Base-by-base conservation (phyloP, 2,113 vertebrate species). In the Hymenochirus boettgeri region DNA sequence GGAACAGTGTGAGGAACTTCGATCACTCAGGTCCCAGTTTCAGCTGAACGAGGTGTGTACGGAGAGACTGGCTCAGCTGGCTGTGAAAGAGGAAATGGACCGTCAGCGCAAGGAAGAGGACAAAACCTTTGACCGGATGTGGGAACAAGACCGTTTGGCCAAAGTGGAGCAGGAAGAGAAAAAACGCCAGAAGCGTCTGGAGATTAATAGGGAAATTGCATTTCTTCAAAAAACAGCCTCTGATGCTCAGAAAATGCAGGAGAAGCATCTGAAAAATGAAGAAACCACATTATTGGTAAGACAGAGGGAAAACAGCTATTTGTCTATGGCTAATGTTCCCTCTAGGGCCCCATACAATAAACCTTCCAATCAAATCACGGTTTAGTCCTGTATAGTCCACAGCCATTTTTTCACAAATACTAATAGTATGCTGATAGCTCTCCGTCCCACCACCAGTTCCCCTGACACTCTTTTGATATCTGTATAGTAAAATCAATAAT, bases 231-330 rank as follows among this genome's bases (percentile, higher is more conserved):
- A 85, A 31, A 83, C 88, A 0, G 72, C 37, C 1, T 63, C 70
- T 0, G 25, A 70, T 0, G 79, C 80, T 1, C 84, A 78, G 51
- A 82, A 58, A 29, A 69, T 72, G 59, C 77, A 78, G 5, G 69
- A 12, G 0, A 80, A 52, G 67, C 26, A 51, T 50, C 79, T 84
- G 56, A 86, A 86, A 42, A 81, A 87, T 17, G 87, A 96, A 61
- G 91, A 94, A 70, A 85, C 86, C 0, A 67, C 35, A 7, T 31
- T 83, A 12, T 60, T 87, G 91, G 95, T 97, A 77, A 81, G 22
- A 62, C 33, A 35, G 33, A n/a, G n/a, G n/a, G n/a, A n/a, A n/a
- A n/a, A n/a, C n/a, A n/a, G n/a, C n/a, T n/a, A n/a, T n/a, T n/a
- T n/a, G n/a, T n/a, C n/a, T n/a, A n/a, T n/a, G n/a, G n/a, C n/a